Conservation (phyloP, 2,888 invertebrate species). For the Deladenus siricidicola region DNA sequence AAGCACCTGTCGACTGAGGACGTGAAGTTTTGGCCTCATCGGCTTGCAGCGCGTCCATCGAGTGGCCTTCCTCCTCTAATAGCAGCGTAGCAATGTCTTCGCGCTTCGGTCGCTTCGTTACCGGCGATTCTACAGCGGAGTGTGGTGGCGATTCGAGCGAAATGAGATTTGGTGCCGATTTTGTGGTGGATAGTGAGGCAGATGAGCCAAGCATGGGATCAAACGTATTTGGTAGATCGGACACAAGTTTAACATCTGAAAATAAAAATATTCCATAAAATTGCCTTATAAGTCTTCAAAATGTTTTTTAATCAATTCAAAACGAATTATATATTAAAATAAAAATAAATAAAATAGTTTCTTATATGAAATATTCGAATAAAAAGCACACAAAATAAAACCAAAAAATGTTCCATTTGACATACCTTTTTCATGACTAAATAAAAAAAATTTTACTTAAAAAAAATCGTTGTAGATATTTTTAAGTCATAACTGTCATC, state of each 20-base stretch:
- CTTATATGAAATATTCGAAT: too few relatives aligned
- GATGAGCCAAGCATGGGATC: neutral
- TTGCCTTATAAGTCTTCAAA: too few relatives aligned
- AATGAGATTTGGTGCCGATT: neutral
- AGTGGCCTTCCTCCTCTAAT: neutral
- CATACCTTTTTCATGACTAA: too few relatives aligned
- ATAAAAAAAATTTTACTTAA: too few relatives aligned
- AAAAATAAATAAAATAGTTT: neutral
- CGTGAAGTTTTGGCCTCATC: neutral
- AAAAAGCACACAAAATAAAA: too few relatives aligned
- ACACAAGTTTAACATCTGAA: neutral
- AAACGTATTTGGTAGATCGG: neutral
- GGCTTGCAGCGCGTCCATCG: neutral
- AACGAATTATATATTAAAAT: neutral
- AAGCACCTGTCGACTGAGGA: neutral
- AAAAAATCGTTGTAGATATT: too few relatives aligned
- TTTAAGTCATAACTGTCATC: too few relatives aligned
- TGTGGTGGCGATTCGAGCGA: neutral
- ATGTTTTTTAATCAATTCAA: neutral
- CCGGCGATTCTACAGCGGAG: neutral
- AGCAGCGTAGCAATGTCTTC: slow-evolving; percentile 16
- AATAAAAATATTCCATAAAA: neutral
- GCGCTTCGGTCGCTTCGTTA: slow-evolving; percentile 9
- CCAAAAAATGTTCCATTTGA: too few relatives aligned
- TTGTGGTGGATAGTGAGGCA: neutral